Conservation (phyloP, 2,113 vertebrate species). For the Nanorana parkeri region DNA sequence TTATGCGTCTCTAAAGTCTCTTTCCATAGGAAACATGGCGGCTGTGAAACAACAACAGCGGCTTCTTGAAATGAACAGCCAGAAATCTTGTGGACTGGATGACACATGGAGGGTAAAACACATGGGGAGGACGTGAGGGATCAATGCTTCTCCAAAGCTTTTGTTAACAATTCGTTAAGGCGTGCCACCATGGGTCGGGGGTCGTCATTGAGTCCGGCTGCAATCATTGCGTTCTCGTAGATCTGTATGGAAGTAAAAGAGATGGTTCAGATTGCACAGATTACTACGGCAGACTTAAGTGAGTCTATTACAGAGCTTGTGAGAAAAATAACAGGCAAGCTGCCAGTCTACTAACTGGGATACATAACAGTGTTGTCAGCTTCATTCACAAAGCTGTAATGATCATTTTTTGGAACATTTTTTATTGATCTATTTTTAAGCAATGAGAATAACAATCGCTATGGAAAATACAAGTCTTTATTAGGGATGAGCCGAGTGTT, state of each 20-base stretch:
- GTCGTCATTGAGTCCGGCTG: conserved; percentile 91
- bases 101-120: background rate
- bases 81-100: background rate
- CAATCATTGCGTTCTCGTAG: conserved; percentile 97
- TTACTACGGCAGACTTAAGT: no score
- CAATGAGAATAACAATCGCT: no score
- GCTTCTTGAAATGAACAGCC: background rate
- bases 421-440: no score
- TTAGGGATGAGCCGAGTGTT: no score
- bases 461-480: no score
- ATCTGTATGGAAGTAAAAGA: conserved; percentile 75
- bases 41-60: background rate
- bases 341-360: no score
- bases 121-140: background rate
- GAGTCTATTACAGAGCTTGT: no score
- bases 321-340: no score
- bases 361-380: background rate
- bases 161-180: conserved; percentile 87
- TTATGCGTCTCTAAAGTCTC: background rate
- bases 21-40: conserved; percentile 52
- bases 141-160: conserved; percentile 88
- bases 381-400: no score
- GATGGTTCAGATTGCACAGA: background rate
- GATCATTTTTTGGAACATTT: no score
- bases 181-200: conserved; percentile 91